These are phyloP conservation scores for Heterodera filipjevi DNA, from an alignment of 2,888 invertebrate genomes.

Conservation along the genomic window DNA sequence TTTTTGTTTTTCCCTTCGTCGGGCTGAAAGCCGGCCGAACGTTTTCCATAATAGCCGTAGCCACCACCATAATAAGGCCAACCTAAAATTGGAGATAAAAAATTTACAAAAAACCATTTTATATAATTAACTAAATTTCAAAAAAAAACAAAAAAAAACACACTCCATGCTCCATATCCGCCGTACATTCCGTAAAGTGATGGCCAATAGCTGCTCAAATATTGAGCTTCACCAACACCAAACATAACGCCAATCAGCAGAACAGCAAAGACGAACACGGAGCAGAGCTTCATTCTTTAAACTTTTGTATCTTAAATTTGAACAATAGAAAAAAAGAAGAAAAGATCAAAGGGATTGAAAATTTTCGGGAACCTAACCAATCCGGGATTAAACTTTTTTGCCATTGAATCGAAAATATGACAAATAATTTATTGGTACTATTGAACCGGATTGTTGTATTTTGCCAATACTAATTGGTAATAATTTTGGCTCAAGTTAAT, in stretches of 20 bases:
- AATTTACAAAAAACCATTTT: too few species aligned
- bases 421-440: too few species aligned
- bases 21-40: conserved; percentile 19
- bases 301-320: background rate
- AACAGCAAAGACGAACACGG: background rate
- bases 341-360: too few species aligned
- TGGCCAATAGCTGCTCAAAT: background rate
- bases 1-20: background rate
- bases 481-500: too few species aligned
- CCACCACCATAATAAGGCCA: conserved; percentile 23
- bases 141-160: background rate
- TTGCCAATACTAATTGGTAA: too few species aligned
- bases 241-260: background rate
- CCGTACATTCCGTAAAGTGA: background rate
- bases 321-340: too few species aligned
- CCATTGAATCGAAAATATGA: too few species aligned
- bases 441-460: too few species aligned
- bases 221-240: background rate
- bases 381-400: too few species aligned
- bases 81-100: conserved; percentile 1
- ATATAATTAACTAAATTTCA: background rate
- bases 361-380: too few species aligned
- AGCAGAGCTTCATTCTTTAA: background rate
- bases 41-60: conserved; percentile 16
- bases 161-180: background rate